phyloP scores from a whole-genome alignment of 2,888 invertebrate genomes.

The Cryptosula pallasiana region DNA sequence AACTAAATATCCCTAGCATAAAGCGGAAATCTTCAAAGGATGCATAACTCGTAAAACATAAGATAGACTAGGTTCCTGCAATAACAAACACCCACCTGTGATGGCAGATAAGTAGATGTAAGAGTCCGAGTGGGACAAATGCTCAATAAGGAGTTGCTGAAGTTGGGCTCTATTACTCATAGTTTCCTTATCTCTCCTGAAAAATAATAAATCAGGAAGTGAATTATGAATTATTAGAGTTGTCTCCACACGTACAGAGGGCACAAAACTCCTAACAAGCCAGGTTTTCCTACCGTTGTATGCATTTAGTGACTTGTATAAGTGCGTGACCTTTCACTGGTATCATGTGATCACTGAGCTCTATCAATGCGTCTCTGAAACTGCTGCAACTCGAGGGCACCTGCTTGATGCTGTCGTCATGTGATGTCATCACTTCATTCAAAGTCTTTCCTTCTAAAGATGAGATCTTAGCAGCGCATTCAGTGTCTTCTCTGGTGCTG shows the following conservation, averaged over 20 bases:
- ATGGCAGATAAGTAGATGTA: constrained; percentile 76
- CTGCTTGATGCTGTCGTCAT: not conserved
- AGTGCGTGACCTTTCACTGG: constrained; percentile 79
- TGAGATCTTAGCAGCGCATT: no score
- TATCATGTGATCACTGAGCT: constrained; percentile 66
- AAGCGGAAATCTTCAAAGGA: no score
- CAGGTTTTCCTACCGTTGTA: constrained; percentile 55
- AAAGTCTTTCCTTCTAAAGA: not conserved
- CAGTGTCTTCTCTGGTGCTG: not conserved
- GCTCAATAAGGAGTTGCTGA: constrained; percentile 70
- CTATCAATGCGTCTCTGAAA: constrained; percentile 58
- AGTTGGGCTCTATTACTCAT: constrained; percentile 57
- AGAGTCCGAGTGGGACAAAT: constrained; percentile 71
- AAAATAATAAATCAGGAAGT: not conserved
- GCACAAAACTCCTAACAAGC: not conserved
- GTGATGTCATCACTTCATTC: no score
- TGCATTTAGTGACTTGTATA: constrained; percentile 66
- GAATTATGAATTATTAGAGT: not conserved
- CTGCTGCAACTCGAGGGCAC: not conserved
- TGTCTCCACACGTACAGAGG: not conserved
- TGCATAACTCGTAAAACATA: no score
- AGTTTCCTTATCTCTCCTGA: constrained; percentile 61
- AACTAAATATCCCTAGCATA: no score
- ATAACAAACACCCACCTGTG: constrained; percentile 59
- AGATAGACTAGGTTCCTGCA: no score